phyloP scores from a whole-genome alignment of 2,797 vertebrate genomes.

The Cryptoblepharus egeriae region DNA sequence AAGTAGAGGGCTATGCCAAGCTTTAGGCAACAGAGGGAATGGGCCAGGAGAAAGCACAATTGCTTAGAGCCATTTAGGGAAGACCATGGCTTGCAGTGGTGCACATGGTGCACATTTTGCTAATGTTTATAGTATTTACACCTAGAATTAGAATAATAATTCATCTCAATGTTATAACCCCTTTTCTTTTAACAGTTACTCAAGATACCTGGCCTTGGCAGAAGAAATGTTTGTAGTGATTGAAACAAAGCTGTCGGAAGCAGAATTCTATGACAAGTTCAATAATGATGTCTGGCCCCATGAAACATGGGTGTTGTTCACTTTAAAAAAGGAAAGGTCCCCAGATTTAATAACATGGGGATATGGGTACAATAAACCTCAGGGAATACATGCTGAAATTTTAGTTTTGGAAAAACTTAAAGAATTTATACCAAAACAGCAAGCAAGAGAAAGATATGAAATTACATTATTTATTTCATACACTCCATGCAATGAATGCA shows the following conservation, averaged over 20 bases:
- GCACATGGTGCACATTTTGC: too few relatives aligned
- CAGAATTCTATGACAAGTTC: slow-evolving; percentile 26
- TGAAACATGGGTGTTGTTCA: slow-evolving; percentile 6
- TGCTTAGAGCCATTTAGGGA: too few relatives aligned
- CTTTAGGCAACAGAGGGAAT: too few relatives aligned
- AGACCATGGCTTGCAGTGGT: too few relatives aligned
- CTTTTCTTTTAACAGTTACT: neutral
- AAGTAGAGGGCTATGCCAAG: too few relatives aligned
- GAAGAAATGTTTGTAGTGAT: neutral
- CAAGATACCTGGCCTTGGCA: neutral
- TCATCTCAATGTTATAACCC: neutral
- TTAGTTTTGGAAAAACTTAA: slow-evolving; percentile 32
- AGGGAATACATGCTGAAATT: neutral
- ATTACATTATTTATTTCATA: neutral
- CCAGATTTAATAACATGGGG: slow-evolving; percentile 6
- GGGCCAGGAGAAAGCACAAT: too few relatives aligned
- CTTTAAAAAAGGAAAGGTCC: neutral
- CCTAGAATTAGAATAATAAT: neutral
- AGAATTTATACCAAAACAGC: slow-evolving; percentile 4
- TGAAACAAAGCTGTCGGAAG: neutral
- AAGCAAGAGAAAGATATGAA: slow-evolving; percentile 4
- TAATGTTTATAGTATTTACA: neutral
- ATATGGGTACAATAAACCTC: neutral
- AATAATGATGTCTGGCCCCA: neutral
- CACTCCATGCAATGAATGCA: slow-evolving; percentile 1